Evolutionary conservation across 2,888 invertebrate genomes (phyloP), one percentile per base, ranked within the genome.

Genomic region (Cerceris ruficornis): DNA sequence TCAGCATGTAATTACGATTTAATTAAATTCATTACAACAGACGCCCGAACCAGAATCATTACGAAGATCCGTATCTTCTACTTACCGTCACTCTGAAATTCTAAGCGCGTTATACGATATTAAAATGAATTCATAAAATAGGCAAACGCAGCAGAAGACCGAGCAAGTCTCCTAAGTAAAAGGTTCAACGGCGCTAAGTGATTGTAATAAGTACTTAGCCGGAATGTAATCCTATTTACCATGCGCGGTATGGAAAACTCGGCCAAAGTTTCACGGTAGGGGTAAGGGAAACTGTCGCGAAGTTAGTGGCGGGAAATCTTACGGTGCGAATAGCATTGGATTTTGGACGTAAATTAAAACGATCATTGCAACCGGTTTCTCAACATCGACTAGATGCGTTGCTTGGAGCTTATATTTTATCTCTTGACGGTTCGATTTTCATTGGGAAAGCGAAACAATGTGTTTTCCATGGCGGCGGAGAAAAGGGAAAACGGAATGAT

Each of bases 201-300:
- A 80, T 70, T 70, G 77, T 77, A 80, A 70, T 64, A 74, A 70
- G 69, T 69, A 69, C 62, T 80, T 80, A 70, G 55, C 54, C 43
- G 17, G 42, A 69, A 41, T 62, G 62, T 74, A 77, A 77, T 77
- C 69, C 69, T 73, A 67, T 69, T 80, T 69, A 62, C 69, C 17
- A 42, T 28, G 28, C 72, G 58, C 52, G 58, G 77, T 43, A 61
- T 15, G 61, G 72, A 77, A 77, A 78, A 67, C 68, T 72, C 60
- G 60, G 54, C 66, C 42, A 15, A 54, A 72, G 61, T 69, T 71
- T 61, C 61, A 52, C 11, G 14, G 52, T 13, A 52, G 14, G 8
- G 8, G 13, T 46, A 28, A 28, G 4, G 28, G 28, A 28, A 28
- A 28, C 28, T 28, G 4, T 28, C 28, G 28, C 4, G 28, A 28